A percentile compares a stretch with the other conserved stretches of the same genome.
Conservation (phyloP, 2,797 vertebrate genomes). For the Corythornis leucogaster region DNA sequence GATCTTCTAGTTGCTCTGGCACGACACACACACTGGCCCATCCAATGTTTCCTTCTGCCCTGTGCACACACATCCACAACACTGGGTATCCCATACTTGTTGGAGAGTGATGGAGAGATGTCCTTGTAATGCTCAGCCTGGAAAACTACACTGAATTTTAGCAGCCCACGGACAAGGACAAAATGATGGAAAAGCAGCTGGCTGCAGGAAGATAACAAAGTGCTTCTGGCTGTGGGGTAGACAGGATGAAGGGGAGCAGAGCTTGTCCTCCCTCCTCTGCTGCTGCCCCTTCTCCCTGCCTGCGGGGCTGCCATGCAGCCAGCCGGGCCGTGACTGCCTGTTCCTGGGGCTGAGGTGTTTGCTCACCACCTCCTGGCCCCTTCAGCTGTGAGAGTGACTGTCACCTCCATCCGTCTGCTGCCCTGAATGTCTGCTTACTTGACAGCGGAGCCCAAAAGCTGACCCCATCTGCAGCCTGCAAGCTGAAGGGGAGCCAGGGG, state of each 20-base stretch:
- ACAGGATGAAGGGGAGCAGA: background rate
- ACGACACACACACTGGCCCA: background rate
- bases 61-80: fast-evolving
- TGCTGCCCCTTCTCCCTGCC: background rate
- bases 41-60: background rate
- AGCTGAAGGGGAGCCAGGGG: background rate
- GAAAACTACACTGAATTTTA: background rate
- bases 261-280: background rate
- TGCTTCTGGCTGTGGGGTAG: background rate
- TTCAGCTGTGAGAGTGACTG: constrained; percentile 27
- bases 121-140: background rate
- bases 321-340: background rate
- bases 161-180: background rate
- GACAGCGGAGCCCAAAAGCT: constrained; percentile 44
- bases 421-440: constrained; percentile 2
- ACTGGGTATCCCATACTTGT: background rate
- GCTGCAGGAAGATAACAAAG: background rate
- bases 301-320: background rate
- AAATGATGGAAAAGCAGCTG: background rate
- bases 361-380: constrained; percentile 40
- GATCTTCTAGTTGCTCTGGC: background rate
- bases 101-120: background rate
- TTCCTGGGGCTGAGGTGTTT: background rate
- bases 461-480: background rate
- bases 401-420: constrained; percentile 54